phyloP scores from a whole-genome alignment of 2,797 vertebrate genomes.

The Pangasius macronema region DNA sequence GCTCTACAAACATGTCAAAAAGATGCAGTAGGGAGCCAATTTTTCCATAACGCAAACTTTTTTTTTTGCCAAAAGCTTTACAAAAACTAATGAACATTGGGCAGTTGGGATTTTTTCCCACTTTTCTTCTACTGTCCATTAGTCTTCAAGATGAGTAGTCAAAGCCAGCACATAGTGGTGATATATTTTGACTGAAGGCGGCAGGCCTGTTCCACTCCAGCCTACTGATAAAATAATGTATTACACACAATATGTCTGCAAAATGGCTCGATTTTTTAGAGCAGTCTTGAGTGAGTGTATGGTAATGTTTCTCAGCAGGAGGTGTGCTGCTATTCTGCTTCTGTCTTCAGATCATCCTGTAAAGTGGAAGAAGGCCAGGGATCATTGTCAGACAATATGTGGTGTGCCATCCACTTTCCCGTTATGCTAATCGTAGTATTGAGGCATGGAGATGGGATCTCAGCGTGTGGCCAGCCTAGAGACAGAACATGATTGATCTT shows the following conservation, averaged over 20 bases:
- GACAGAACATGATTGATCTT: conserved; percentile 29
- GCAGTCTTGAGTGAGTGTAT: conserved; percentile 44
- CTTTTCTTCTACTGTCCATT: neutral
- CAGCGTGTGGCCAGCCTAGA: conserved; percentile 37
- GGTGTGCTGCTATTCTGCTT: conserved; percentile 22
- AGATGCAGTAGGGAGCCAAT: neutral
- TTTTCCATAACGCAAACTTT: neutral
- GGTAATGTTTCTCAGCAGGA: conserved; percentile 46
- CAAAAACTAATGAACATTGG: conserved; percentile 1
- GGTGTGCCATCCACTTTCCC: conserved; percentile 38
- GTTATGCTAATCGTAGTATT: conserved; percentile 18
- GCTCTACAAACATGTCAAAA: neutral
- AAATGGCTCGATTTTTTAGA: conserved; percentile 49
- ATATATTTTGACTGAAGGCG: conserved; percentile 34
- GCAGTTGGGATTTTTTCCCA: neutral
- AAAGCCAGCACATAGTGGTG: conserved; percentile 31
- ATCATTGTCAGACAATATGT: conserved; percentile 37
- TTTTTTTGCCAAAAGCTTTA: neutral
- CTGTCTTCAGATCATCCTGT: conserved; percentile 25
- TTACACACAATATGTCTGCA: conserved; percentile 37
- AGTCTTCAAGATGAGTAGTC: conserved; percentile 28
- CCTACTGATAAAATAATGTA: conserved; percentile 41
- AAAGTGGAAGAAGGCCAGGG: conserved; percentile 27
- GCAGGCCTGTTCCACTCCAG: conserved; percentile 34
- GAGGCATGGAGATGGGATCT: conserved; percentile 33